A percentile compares a stretch with the other conserved stretches of the same genome.
Evolutionary conservation across 2,888 invertebrate genomes (phyloP).

Genomic region (Oxytorus armatus): DNA sequence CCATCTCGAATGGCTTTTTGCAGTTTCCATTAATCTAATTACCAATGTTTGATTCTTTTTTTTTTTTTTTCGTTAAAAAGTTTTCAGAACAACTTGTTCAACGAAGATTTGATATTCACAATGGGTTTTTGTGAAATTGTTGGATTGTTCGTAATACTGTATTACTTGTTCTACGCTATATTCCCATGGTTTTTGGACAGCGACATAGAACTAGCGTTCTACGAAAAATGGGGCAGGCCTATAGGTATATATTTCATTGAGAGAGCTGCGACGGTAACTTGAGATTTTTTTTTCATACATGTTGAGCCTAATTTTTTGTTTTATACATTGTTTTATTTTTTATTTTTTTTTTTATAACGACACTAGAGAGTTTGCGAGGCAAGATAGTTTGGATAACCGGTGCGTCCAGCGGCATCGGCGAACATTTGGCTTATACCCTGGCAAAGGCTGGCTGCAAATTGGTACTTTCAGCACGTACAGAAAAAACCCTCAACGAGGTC

Average conservation of each 20-base stretch:
- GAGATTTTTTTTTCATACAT: not conserved
- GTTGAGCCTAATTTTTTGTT: no score
- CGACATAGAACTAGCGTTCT: conserved; percentile 87
- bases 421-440: conserved; percentile 89
- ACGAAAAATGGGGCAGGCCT: conserved; percentile 87
- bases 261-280: not conserved
- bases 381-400: conserved; percentile 94
- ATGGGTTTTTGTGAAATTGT: conserved; percentile 74
- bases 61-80: conserved; percentile 7
- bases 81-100: conserved; percentile 32
- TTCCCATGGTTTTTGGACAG: conserved; percentile 86
- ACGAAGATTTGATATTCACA: conserved; percentile 27
- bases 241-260: conserved; percentile 83
- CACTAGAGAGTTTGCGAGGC: conserved; percentile 86
- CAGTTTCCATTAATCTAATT: conserved; percentile 7
- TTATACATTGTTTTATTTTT: no score
- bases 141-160: conserved; percentile 80
- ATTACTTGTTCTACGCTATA: conserved; percentile 85
- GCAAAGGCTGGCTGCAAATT: conserved; percentile 89
- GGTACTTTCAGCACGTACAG: conserved; percentile 89
- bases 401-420: conserved; percentile 94
- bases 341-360: conserved; percentile 37
- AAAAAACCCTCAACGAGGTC: conserved; percentile 88
- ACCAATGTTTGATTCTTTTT: not conserved
- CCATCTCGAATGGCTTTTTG: not conserved